Evolutionary conservation across 2,113 vertebrate species (phyloP).

Genomic region (Pardalotus punctatus): DNA sequence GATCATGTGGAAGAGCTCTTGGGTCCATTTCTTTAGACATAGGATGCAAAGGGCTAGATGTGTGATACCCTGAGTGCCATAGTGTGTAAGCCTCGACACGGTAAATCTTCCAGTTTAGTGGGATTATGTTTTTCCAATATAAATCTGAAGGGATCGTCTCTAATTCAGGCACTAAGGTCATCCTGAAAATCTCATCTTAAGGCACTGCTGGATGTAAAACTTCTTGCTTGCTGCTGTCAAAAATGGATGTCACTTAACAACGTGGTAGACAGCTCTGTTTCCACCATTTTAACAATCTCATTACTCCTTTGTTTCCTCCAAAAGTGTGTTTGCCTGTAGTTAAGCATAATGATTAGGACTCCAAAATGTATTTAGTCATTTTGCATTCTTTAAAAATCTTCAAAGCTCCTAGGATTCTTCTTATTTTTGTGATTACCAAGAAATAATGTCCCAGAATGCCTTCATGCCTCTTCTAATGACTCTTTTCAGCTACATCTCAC

Average conservation of each 20-base stretch:
- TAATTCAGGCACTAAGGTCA: background rate
- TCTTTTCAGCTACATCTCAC: constrained; percentile 36
- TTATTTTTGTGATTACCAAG: background rate
- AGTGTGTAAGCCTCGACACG: rapidly evolving
- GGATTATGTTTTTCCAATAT: background rate
- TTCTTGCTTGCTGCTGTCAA: background rate
- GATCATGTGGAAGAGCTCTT: background rate
- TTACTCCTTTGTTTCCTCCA: background rate
- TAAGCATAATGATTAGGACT: background rate
- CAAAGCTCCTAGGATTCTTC: background rate
- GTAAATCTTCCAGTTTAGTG: background rate
- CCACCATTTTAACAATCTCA: background rate
- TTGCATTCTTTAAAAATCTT: background rate
- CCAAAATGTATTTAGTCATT: background rate
- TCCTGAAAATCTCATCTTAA: background rate
- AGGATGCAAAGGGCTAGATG: background rate
- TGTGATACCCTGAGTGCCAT: rapidly evolving
- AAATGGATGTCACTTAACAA: background rate
- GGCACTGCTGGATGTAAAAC: background rate
- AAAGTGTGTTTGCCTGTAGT: background rate
- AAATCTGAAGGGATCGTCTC: background rate
- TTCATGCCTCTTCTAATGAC: background rate
- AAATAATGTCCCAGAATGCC: background rate
- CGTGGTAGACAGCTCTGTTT: background rate
- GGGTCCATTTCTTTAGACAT: background rate